A percentile compares a stretch with the other conserved stretches of the same genome.
Evolutionary conservation across 2,888 invertebrate genomes (phyloP).

Genomic region (Mythimna vitellina): DNA sequence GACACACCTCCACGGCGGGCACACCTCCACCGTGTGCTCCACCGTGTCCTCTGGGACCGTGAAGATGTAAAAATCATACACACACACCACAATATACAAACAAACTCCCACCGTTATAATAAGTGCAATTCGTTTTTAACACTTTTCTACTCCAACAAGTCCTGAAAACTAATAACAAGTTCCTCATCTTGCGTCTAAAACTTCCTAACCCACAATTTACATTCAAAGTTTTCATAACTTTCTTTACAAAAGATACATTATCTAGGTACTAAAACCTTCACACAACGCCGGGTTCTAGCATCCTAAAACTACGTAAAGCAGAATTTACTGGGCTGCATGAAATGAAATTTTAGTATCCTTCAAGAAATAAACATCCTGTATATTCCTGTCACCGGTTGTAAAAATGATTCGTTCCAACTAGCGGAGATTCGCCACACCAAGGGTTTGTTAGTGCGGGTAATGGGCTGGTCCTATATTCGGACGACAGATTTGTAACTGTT

Average conservation of each 20-base stretch:
- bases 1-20: too few relatives aligned
- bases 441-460: constrained; percentile 39
- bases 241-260: constrained; percentile 47
- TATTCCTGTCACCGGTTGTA: constrained; percentile 63
- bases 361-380: constrained; percentile 55
- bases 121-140: too few relatives aligned
- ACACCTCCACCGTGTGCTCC: too few relatives aligned
- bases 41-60: too few relatives aligned
- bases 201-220: constrained; percentile 29
- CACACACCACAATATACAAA: too few relatives aligned
- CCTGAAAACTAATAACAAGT: constrained; percentile 1
- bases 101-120: too few relatives aligned
- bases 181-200: constrained; percentile 11
- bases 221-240: constrained; percentile 39
- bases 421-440: constrained; percentile 66
- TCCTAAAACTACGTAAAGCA: constrained; percentile 49
- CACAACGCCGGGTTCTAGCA: constrained; percentile 10
- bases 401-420: constrained; percentile 76
- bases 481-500: constrained; percentile 22
- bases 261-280: constrained; percentile 43
- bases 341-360: constrained; percentile 65
- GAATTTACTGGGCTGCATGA: constrained; percentile 58
- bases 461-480: constrained; percentile 49
- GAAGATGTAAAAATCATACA: too few relatives aligned
- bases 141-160: too few relatives aligned